A percentile compares a stretch with the other conserved stretches of the same genome.
Conservation (phyloP, 92 coral and sea anemone genomes). For the Nematostella vectensis region DNA sequence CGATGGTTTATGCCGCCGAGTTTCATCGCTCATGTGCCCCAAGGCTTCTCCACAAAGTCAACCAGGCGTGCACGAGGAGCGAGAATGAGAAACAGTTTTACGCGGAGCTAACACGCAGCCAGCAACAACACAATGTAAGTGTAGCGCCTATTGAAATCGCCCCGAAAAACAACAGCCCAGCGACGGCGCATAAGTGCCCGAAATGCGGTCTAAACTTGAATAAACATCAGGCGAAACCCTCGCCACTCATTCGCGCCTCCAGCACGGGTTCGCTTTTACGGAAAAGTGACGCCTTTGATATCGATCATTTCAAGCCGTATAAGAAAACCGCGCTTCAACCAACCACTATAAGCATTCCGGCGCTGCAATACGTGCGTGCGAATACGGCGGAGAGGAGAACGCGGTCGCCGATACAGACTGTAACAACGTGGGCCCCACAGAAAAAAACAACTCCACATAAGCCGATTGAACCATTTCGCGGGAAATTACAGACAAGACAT, state of each 20-base stretch:
- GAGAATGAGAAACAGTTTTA: slow-evolving; percentile 51
- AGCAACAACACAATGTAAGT: slow-evolving; percentile 5
- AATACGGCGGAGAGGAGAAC: slow-evolving; percentile 19
- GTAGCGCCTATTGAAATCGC: neutral
- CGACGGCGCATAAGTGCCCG: slow-evolving; percentile 41
- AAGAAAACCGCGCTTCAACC: slow-evolving; percentile 73
- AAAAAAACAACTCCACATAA: slow-evolving; percentile 31
- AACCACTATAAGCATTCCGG: slow-evolving; percentile 54
- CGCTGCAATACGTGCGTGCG: slow-evolving; percentile 28
- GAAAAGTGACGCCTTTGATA: slow-evolving; percentile 53
- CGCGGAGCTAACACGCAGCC: slow-evolving; percentile 29
- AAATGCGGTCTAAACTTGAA: slow-evolving; percentile 67
- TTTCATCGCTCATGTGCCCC: slow-evolving; percentile 89
- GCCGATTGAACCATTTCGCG: slow-evolving; percentile 43
- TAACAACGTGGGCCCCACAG: slow-evolving; percentile 18
- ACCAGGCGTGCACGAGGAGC: slow-evolving; percentile 45
- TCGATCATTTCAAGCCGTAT: slow-evolving; percentile 20
- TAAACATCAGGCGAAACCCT: slow-evolving; percentile 26
- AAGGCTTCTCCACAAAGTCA: slow-evolving; percentile 70
- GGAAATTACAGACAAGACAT: slow-evolving; percentile 24
- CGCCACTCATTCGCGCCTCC: slow-evolving; percentile 68
- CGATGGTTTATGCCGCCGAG: slow-evolving; percentile 90
- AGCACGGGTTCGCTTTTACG: slow-evolving; percentile 80
- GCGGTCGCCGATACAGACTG: slow-evolving; percentile 5
- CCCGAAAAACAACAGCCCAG: slow-evolving; percentile 3